Conservation (phyloP, 2,888 invertebrate genomes). For the Sesia apiformis region DNA sequence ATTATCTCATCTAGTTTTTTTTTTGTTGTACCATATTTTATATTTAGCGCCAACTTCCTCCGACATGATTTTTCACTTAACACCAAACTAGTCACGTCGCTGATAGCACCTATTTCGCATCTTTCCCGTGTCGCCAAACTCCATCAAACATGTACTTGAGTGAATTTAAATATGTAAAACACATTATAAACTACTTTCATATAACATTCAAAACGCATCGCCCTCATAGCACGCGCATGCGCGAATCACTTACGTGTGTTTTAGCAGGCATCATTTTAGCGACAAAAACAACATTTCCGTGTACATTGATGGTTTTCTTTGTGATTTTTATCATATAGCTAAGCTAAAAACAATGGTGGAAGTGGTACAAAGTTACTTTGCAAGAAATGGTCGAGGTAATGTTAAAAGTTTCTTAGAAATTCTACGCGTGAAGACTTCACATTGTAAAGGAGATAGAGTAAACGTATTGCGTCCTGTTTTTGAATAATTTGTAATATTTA, state of each 20-base stretch:
- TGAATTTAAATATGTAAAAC: neutral
- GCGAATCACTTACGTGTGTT: neutral
- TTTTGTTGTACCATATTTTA: too few relatives aligned
- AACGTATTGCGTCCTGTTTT: neutral
- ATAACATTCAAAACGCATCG: slow-evolving; percentile 1
- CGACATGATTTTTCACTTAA: too few relatives aligned
- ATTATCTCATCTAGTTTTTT: too few relatives aligned
- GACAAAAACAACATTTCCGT: neutral
- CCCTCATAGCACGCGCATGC: slow-evolving; percentile 1
- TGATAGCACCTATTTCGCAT: neutral
- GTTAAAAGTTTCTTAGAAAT: neutral
- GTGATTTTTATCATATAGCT: too few relatives aligned
- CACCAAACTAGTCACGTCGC: neutral
- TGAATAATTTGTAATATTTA: neutral
- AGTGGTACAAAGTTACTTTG: too few relatives aligned
- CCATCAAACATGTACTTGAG: neutral
- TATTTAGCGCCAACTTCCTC: too few relatives aligned
- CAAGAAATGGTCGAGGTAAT: neutral
- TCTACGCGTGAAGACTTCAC: neutral
- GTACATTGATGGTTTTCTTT: neutral
- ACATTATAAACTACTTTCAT: neutral
- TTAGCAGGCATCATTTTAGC: neutral
- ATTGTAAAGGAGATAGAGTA: neutral
- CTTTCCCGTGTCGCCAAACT: neutral
- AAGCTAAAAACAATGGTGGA: too few relatives aligned